Base-by-base conservation (phyloP, 2,888 invertebrate genomes). In the Eristalinus aeneus region DNA sequence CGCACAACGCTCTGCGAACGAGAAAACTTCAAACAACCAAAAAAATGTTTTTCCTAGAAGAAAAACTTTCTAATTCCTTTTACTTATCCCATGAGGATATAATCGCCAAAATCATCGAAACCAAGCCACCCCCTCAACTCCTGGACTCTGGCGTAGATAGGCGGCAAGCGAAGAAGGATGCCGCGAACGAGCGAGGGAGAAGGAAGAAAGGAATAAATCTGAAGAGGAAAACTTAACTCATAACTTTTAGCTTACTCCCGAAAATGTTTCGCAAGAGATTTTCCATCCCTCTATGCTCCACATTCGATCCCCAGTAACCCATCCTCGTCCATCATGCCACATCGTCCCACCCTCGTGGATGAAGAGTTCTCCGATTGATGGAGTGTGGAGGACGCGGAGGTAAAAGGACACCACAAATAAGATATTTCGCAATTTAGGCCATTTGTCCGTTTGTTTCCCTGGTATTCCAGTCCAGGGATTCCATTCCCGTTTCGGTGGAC, bases 41-140 rank as follows among this genome's bases (percentile, higher is more conserved):
- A 61, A 20, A 22, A 61, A 67, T 67, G 67, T 39, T 46, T 23
- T 64, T 36, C 67, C 60, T 27, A 27, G 27, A 27, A 63, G n/a
- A 46, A 72, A 78, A 83, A 73, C 72, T 83, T 83, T 83, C 78
- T 83, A 78, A 83, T 83, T 78, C 83, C 60, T 83, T 68, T 81
- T 71, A 65, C 71, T 71, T 78, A 73, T 83, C 78, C 78, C 64
- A 64, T 36, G 68, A 60, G 83, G 58, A 78, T 74, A 69, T 22
- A 71, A 36, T 4, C 34, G 53, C 53, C 39, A 22, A 32, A 64
- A 64, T 16, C 39, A 36, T 34, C 36, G 39, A 20, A 20, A 20
- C 32, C 16, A 46, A 27, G 54, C 61, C 76, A 77, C 23, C 71
- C 54, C 9, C 27, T 27, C 27, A 2, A 27, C 27, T 27, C 5